Evolutionary conservation across 2,113 vertebrate species (phyloP), one percentile per base, ranked within the genome.

Genomic region (Mugil cephalus): DNA sequence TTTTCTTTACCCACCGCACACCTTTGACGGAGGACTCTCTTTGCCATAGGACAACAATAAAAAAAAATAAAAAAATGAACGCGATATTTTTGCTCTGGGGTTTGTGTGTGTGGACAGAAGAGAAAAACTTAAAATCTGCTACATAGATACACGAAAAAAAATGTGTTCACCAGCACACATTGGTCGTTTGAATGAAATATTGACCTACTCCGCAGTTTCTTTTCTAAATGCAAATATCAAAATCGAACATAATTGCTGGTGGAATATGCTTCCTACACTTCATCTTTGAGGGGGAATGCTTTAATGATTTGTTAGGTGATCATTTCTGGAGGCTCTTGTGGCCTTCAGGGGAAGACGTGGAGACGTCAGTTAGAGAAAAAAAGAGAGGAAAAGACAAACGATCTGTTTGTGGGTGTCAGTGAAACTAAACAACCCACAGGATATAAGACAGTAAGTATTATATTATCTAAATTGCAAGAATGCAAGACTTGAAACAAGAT

Each of bases 391-490:
- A 63, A 50, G 56, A 47, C 64, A 47, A 43, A 48, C 15, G 66
- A 61, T 65, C 48, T 80, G 63, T 86, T 73, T 72, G 45, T 72
- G 74, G 55, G 66, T 85, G 82, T 85, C 24, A 11, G n/a, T 76
- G 53, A 79, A 80, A 79, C 80, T 45, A 68, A 78, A 68, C 59
- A 73, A 71, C 43, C 76, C 77, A 83, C 77, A 84, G 82, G 72
- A 81, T 79, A 83, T 59, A 82, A 79, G 63, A 80, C 67, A 36
- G 36, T 59, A 80, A 72, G 62, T 77, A 73, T 85, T 83, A 77
- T 88, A 87, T 79, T 71, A 84, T 88, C 90, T 80, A 71, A 79
- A 88, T 76, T 74, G 68, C 70, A 79, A 75, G 69, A 85, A 82
- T 42, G 62, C 76, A 17, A 69, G 64, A 71, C 69, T 84, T 78